phyloP scores from a whole-genome alignment of 2,888 invertebrate genomes.

The Tupiocoris notatus region DNA sequence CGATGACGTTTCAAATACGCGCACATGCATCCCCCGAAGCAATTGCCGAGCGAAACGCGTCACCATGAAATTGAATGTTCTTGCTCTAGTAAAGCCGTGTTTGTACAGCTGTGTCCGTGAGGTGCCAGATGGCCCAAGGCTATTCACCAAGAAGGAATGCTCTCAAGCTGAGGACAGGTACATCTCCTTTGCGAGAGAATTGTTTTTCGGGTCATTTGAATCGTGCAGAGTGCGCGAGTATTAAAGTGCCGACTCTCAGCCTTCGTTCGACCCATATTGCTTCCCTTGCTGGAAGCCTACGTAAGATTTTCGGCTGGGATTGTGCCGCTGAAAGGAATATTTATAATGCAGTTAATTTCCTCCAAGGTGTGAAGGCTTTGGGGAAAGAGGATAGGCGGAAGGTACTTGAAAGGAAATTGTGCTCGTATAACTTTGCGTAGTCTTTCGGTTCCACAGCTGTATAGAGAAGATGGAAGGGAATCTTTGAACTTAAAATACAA shows the following conservation, averaged over 20 bases:
- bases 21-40: neutral
- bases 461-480: too few relatives aligned
- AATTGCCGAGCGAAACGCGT: neutral
- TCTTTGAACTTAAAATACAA: too few relatives aligned
- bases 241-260: neutral
- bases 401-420: constrained; percentile 18
- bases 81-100: neutral
- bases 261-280: too few relatives aligned
- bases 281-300: neutral
- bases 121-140: neutral
- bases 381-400: neutral
- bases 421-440: constrained; percentile 13
- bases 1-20: too few relatives aligned
- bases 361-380: neutral
- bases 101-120: neutral
- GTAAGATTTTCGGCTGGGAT: neutral
- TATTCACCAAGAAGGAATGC: constrained; percentile 1
- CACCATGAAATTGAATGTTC: neutral
- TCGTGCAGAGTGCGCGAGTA: neutral
- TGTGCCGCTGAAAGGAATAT: constrained; percentile 14
- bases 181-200: too few relatives aligned
- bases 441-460: too few relatives aligned
- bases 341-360: constrained; percentile 27
- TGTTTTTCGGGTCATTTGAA: constrained; percentile 18
- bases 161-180: neutral